Base-by-base conservation (phyloP, 1,140 invertebrate species). In the Saccostrea echinata region DNA sequence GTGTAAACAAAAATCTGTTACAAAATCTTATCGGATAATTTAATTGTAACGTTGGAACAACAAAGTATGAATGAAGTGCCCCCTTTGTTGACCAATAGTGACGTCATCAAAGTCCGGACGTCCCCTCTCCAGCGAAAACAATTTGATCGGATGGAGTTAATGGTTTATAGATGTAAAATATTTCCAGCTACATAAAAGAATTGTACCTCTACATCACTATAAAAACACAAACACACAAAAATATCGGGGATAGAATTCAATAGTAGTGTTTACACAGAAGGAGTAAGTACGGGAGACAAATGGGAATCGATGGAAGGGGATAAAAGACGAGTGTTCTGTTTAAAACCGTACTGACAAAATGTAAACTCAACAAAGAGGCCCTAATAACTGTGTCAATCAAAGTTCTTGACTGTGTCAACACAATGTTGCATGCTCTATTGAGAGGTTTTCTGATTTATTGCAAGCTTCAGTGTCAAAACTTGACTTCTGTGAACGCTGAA, bases 111-210 rank as follows among this genome's bases (percentile, higher is more conserved):
- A 33, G 24, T 30, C 24, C 27, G n/a, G 64, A 71, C 27, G 27
- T 24, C 1, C 24, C 13, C 24, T 71, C 30, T 76, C 68, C 68
- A 30, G 9, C 24, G 68, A 76, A 76, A 76, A 76, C 68, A 76
- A 76, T 76, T 76, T 30, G 68, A 16, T 76, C 68, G 68, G 68
- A 33, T 76, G 68, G 27, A 30, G 68, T 33, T 76, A 76, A 76
- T 76, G 68, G 68, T 30, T 76, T 76, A 76, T 30, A 76, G 30
- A 76, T 76, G 68, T 76, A 76, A 76, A 76, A 76, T 16, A 27
- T 30, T 33, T 27, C 8, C 30, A 33, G 30, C 24, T 12, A 76
- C n/a, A 30, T 76, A 27, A 30, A 76, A 76, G 68, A 76, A 76
- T 76, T 27, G 30, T 24, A 27, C 68, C 68, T 12, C 68, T 16